phyloP scores from a whole-genome alignment of 2,888 invertebrate genomes.

The Miltochrista miniata region DNA sequence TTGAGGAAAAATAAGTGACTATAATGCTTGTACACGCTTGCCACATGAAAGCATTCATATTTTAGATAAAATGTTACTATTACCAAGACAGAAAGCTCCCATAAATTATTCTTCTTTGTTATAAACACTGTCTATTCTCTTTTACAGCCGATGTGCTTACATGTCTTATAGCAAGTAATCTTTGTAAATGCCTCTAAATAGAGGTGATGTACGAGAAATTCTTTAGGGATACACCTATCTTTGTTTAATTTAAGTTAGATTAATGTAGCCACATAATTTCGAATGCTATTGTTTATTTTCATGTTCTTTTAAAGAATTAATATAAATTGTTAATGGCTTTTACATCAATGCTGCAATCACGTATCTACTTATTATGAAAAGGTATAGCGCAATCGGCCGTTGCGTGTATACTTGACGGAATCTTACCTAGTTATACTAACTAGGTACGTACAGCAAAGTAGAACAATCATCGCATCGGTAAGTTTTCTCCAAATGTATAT shows the following conservation, averaged over 20 bases:
- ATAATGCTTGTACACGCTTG: background rate
- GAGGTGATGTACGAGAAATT: background rate
- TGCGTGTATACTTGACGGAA: no score
- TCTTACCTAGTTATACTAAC: no score
- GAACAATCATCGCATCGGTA: no score
- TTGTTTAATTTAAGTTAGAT: background rate
- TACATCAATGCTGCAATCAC: no score
- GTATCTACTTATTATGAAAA: no score
- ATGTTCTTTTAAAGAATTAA: no score
- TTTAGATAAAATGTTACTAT: background rate
- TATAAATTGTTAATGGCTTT: no score
- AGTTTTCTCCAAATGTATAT: no score
- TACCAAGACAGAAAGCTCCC: background rate
- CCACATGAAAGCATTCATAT: background rate
- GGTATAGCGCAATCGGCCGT: no score
- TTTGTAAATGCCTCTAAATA: background rate
- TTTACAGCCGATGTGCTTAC: background rate
- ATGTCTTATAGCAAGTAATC: background rate
- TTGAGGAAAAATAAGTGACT: no score
- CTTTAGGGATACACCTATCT: background rate
- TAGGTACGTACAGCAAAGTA: no score
- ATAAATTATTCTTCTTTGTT: background rate
- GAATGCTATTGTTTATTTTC: background rate
- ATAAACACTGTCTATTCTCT: background rate
- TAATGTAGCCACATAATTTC: background rate